Base-by-base conservation (phyloP, 2,113 vertebrate species). In the Cololabis saira region DNA sequence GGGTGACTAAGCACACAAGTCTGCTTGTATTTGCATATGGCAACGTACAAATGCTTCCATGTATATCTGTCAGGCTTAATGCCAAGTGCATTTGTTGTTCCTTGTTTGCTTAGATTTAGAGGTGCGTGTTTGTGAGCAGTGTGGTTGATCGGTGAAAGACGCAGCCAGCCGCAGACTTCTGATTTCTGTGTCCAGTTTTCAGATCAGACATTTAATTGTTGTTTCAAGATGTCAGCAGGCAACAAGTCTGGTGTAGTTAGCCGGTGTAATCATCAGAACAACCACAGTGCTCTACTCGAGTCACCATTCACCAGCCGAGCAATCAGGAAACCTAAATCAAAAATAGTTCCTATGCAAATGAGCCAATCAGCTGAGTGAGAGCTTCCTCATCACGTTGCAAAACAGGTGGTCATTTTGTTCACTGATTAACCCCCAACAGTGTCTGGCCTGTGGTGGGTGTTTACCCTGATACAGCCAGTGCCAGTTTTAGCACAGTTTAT, bases 371-470 rank as follows among this genome's bases (percentile, higher is more conserved):
- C 87, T 37, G 49, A 64, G 61, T 52, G 78, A 76, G 73, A 69
- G 66, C 71, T 78, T 78, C 75, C 69, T 82, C 68, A 42, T 80
- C 19, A 22, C 51, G 55, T 74, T 57, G 60, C 68, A 76, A 67
- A 85, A 79, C 81, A 86, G 83, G 80, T 85, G 88, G 86, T 80
- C 76, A 83, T 79, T 87, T 79, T 86, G 84, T 76, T 84, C 81
- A 75, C 62, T 82, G 76, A 85, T 87, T 84, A 87, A 74, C 81
- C 84, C 71, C 78, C 80, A 51, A 45, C 71, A n/a, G 71, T 24
- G 70, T 63, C 64, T 74, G 83, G 76, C 73, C 45, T 12, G 12
- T 56, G 52, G 50, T 71, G 27, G 4, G 54, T 58, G 72, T 70
- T 79, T 71, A 62, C 53, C 22, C 42, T 54, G 74, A 52, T 55